Percentiles rank a stretch among this genome's conserved stretches.
Conservation (phyloP, 2,797 vertebrate species). For the Bufotes viridis region DNA sequence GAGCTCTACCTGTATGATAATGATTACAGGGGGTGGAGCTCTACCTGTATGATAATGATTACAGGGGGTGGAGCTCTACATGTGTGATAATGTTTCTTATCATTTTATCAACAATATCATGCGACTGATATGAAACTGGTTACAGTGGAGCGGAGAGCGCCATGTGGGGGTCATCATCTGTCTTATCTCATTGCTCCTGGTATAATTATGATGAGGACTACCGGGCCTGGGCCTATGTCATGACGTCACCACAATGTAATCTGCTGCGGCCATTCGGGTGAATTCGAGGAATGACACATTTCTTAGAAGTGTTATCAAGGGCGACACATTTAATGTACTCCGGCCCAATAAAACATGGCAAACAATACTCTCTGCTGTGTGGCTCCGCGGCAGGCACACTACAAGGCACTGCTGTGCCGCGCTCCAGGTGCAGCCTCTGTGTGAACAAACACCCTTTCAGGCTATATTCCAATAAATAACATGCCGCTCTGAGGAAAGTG, state of each 20-base stretch:
- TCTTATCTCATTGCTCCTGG: no score
- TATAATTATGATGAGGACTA: background rate
- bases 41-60: no score
- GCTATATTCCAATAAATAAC: conserved; percentile 23
- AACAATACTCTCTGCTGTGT: background rate
- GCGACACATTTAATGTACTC: background rate
- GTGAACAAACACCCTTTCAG: conserved; percentile 37
- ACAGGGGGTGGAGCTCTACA: background rate
- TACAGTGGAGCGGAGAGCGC: no score
- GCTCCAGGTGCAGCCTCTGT: background rate
- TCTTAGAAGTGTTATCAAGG: conserved; percentile 30
- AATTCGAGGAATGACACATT: background rate
- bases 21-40: no score
- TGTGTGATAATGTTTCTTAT: no score
- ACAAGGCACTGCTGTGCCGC: background rate
- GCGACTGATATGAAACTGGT: no score
- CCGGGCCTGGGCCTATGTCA: no score
- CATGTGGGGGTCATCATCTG: no score
- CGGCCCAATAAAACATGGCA: conserved; percentile 8
- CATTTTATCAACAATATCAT: no score
- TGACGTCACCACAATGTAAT: conserved; percentile 27
- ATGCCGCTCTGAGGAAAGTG: background rate
- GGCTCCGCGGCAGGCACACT: background rate
- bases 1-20: no score
- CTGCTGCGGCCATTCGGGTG: background rate